A percentile compares a stretch with the other conserved stretches of the same genome.
Conservation (phyloP, 1,140 invertebrate genomes). For the Danaus plexippus region DNA sequence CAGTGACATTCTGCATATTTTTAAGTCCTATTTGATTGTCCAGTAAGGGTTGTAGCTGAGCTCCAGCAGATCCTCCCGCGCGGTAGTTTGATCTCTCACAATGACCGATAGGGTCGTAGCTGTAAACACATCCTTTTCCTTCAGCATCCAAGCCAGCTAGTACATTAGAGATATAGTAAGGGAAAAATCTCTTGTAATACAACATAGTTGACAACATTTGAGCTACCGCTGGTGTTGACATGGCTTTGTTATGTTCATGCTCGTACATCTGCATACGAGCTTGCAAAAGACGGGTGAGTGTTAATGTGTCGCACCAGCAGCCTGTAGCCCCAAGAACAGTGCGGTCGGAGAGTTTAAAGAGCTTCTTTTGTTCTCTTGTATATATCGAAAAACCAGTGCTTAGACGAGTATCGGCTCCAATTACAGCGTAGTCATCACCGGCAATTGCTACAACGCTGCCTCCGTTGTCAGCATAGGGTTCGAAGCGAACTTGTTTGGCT, state of each 20-base stretch:
- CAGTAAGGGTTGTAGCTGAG: slow-evolving; percentile 86
- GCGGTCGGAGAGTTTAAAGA: slow-evolving; percentile 83
- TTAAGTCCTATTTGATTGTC: slow-evolving; percentile 92
- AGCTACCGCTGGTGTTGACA: slow-evolving; percentile 92
- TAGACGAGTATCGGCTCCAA: slow-evolving; percentile 94
- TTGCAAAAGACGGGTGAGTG: slow-evolving; percentile 87
- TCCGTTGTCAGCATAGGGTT: slow-evolving; percentile 84
- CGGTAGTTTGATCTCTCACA: slow-evolving; percentile 85
- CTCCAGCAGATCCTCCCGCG: slow-evolving; percentile 88
- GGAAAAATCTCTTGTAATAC: slow-evolving; percentile 98
- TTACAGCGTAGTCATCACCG: slow-evolving; percentile 90
- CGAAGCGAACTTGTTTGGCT: slow-evolving; percentile 76
- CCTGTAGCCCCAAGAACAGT: slow-evolving; percentile 93
- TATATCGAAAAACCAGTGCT: slow-evolving; percentile 92
- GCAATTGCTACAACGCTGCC: slow-evolving; percentile 93
- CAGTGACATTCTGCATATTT: slow-evolving; percentile 83
- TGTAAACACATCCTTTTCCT: slow-evolving; percentile 95
- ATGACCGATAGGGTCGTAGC: slow-evolving; percentile 97
- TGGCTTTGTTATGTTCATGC: slow-evolving; percentile 94
- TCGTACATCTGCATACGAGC: slow-evolving; percentile 95
- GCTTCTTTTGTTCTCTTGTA: slow-evolving; percentile 88
- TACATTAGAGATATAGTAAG: slow-evolving; percentile 97
- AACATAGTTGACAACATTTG: slow-evolving; percentile 97
- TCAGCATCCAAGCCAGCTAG: slow-evolving; percentile 90
- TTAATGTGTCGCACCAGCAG: slow-evolving; percentile 98